Evolutionary conservation across 2,113 vertebrate genomes (phyloP), one percentile per base, ranked within the genome.

Genomic region (Halcyon senegalensis): DNA sequence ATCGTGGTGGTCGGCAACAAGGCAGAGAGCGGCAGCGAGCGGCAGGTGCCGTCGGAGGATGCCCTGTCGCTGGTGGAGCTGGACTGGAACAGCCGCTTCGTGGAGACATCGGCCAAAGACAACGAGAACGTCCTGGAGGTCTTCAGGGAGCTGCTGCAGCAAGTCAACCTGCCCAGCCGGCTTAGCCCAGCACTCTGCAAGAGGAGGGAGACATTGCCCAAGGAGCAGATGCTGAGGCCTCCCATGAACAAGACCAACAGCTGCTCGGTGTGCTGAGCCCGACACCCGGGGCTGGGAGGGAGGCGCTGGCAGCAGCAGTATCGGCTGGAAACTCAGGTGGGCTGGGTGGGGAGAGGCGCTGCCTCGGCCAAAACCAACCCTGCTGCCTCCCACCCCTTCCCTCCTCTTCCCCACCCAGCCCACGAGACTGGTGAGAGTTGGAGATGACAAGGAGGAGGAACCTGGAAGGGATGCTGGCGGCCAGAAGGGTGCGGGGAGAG

Each of bases 191-290:
- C 98, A 1, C 97, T 99, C 55, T 97, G 98, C 60, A 98, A 98
- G 81, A 98, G 99, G 86, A 98, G 99, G 86, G 99, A 99, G 97
- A 99, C 99, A 11, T 98, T 99, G 69, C 99, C 99, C 24, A 99
- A 98, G 69, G 98, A 98, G 95, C 96, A 89, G 33, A 84, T 88
- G 33, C 84, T 98, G 50, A 90, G 99, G 74, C 99, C 99, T 0
- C 99, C 99, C 86, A 99, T 99, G 98, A 99, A 99, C 98, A 99
- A 99, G 95, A 99, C 99, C 97, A 99, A 99, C 98, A 99, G 99
- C 97, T 99, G 99, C 83, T 97, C 97, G 2, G 66, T 99, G 96
- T 99, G 98, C 53, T 99, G 98, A 98, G 92, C 59, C 7, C 2
- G 19, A 50, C 0, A 7, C 63, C 58, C 3, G 0, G 16, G 48